A percentile compares a stretch with the other conserved stretches of the same genome.
Evolutionary conservation across 2,888 invertebrate species (phyloP).

Genomic region (Aphelenchoides bicaudatus): DNA sequence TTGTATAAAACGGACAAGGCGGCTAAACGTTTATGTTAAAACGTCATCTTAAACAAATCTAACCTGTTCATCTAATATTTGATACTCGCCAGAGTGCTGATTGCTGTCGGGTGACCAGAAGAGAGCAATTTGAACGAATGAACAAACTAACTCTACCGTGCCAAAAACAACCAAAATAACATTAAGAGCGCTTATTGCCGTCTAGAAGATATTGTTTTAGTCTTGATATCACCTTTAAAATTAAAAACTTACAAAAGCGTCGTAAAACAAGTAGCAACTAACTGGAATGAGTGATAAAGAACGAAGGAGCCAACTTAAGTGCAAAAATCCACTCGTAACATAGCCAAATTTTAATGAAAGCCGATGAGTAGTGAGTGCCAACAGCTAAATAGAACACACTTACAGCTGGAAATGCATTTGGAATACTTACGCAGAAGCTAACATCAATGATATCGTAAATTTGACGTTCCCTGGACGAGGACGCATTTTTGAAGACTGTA

Average conservation of each 20-base stretch:
- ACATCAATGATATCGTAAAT: neutral
- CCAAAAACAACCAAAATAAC: neutral
- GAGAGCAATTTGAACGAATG: neutral
- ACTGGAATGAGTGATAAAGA: neutral
- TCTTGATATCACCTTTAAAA: constrained; percentile 4
- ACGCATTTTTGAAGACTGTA: neutral
- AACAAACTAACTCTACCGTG: neutral
- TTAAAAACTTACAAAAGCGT: too few relatives aligned
- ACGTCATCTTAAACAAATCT: neutral
- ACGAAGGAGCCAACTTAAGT: constrained; percentile 2
- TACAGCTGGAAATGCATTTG: neutral
- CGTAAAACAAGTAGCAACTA: neutral
- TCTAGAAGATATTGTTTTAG: neutral
- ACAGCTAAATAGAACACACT: neutral
- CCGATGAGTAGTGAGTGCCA: constrained; percentile 3
- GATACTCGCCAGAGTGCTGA: neutral
- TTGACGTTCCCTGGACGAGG: constrained; percentile 8
- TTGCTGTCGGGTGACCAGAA: neutral
- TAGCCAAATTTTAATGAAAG: neutral
- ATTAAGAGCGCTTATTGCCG: neutral
- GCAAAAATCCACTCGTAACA: neutral
- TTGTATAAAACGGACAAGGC: neutral
- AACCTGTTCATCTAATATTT: constrained; percentile 1
- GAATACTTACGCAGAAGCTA: neutral
- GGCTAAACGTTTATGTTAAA: neutral